Conservation (phyloP, 2,797 vertebrate species). For the Mormyrus proboscirostris region DNA sequence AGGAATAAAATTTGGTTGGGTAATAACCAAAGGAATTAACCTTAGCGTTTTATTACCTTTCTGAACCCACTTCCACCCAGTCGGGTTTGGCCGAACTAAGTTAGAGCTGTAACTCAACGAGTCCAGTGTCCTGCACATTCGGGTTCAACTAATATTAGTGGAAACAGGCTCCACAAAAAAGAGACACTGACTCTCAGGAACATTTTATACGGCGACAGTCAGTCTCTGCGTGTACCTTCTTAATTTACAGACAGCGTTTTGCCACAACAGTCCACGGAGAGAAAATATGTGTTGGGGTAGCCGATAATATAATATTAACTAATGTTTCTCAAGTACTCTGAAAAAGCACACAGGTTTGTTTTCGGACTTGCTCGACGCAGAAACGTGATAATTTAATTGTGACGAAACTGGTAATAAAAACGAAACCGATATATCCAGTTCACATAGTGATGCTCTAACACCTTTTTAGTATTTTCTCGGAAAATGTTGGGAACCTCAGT, state of each 20-base stretch:
- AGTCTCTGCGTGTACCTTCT: not conserved
- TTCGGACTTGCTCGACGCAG: not conserved
- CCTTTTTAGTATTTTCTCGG: not conserved
- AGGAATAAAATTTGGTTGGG: not conserved
- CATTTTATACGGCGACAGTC: not conserved
- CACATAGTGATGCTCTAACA: not conserved
- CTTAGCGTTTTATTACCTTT: slow-evolving; percentile 5
- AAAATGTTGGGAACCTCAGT: not conserved
- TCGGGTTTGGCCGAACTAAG: not conserved
- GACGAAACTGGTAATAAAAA: not conserved
- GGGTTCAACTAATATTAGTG: not conserved
- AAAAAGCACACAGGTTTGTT: not conserved
- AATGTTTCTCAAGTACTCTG: not conserved
- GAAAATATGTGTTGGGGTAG: not conserved
- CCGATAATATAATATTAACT: not conserved
- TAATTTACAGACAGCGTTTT: not conserved
- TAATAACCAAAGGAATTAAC: slow-evolving; percentile 3
- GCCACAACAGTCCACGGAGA: not conserved
- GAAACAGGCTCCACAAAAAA: not conserved
- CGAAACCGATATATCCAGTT: not conserved
- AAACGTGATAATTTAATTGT: slow-evolving; percentile 2
- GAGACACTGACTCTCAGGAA: not conserved
- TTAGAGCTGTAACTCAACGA: not conserved
- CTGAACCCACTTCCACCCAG: not conserved
- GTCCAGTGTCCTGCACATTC: not conserved